Base-by-base conservation (phyloP, 2,888 invertebrate genomes). In the Caenorhabditis drosophilae region DNA sequence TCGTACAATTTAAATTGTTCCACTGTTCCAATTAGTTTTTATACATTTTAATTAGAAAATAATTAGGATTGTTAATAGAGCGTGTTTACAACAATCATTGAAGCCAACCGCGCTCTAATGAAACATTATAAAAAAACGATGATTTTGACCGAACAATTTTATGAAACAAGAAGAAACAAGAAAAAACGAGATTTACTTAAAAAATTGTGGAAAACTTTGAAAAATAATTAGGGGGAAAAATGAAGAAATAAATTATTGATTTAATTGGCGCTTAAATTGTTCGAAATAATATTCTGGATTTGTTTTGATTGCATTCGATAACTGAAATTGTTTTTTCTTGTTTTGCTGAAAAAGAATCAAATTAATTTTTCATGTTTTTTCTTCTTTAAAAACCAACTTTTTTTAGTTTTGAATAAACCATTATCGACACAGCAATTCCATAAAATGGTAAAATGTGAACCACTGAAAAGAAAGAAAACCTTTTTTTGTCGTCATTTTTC, bases 371-470 rank as follows among this genome's bases (percentile, higher is more conserved):
- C 20, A 4, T 6, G 16, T 18, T 40, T 18, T 18, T 22, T 16
- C 40, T n/a, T n/a, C n/a, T n/a, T n/a, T n/a, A n/a, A n/a, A 40
- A 40, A 40, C 31, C 31, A 9, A 31, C 31, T 6, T 6, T 12
- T 31, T 31, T 31, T 31, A 31, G 12, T 42, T 34, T 51, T 20
- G 9, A 18, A 38, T 46, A 44, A 22, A 57, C 40, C 18, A 31
- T 34, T 23, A 44, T 18, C 4, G 49, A 50, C 7, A 52, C 40
- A 12, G 31, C 34, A 26, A 58, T 58, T 2, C 46, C 35, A 45
- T 58, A 52, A 15, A 58, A 15, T 11, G 58, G 58, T 2, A 58
- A 45, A 31, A 51, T 40, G 47, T 52, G 51, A 15, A 47, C 51
- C 1, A 41, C 48, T 50, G 54, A 22, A 55, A 55, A 4, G 2